Base-by-base conservation (phyloP, 1,140 invertebrate genomes). In the Lucilia cuprina region DNA sequence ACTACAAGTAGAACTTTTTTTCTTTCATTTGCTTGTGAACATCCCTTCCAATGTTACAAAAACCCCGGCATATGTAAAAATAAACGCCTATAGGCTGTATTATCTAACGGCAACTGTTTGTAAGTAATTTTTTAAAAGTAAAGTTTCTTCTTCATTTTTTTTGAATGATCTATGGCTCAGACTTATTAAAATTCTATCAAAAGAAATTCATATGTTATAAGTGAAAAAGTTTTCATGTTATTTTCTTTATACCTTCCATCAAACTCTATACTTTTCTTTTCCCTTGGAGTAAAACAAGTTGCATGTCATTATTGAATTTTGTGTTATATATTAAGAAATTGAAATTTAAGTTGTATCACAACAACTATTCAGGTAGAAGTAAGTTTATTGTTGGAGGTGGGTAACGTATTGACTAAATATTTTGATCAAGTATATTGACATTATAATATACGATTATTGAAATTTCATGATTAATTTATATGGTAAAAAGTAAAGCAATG, bases 101-200 rank as follows among this genome's bases (percentile, higher is more conserved):
- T 60, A 60, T 60, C 55, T 60, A 60, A 1, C 1, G 55, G 14
- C 14, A 13, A n/a, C 2, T 60, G 14, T 60, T 14, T 60, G 55
- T 41, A 41, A n/a, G 55, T 75, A 75, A 75, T 75, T 75, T 75
- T 35, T 75, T 75, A 75, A 75, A 75, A 75, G 74, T 34, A 75
- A 75, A 75, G 74, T 75, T 75, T 75, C 14, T 60, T 30, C 25
- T 2, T 30, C 3, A 12, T 3, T 60, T 34, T 35, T 30, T 75
- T 75, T 34, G 17, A 34, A 75, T 75, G 74, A 75, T 75, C 74
- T 75, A 75, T 75, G 13, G 74, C 74, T 75, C 13, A 75, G 74
- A 75, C 74, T 75, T 75, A 75, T 75, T 75, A 75, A 75, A 75
- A 75, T 41, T 34, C 21, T 75, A 75, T 75, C 74, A 75, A 75